Evolutionary conservation across 2,888 invertebrate species (phyloP).

Genomic region (Ochlodes sylvanus): DNA sequence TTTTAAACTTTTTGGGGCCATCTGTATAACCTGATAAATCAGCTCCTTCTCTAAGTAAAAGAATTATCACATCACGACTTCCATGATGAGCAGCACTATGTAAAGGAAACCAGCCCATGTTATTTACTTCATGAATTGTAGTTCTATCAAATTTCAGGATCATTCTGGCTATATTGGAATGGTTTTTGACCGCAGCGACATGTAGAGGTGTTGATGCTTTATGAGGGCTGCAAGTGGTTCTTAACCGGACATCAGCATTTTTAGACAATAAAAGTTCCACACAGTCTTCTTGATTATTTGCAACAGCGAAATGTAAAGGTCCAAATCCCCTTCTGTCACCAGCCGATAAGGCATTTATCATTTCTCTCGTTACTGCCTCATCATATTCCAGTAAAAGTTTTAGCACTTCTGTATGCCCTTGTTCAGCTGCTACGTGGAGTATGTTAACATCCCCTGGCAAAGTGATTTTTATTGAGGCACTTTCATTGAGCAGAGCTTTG

Average conservation of each 20-base stretch:
- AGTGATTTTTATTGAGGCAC: constrained; percentile 71
- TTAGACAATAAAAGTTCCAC: constrained; percentile 72
- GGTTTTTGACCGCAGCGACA: constrained; percentile 73
- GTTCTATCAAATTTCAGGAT: constrained; percentile 70
- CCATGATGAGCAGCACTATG: constrained; percentile 83
- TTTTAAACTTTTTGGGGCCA: constrained; percentile 67
- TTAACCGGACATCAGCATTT: constrained; percentile 72
- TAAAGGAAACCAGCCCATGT: constrained; percentile 68
- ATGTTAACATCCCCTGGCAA: constrained; percentile 80
- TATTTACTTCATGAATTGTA: constrained; percentile 73
- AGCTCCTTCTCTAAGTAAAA: constrained; percentile 74
- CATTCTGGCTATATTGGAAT: constrained; percentile 64
- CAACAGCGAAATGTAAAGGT: constrained; percentile 84
- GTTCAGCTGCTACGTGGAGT: constrained; percentile 85
- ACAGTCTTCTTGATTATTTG: constrained; percentile 76
- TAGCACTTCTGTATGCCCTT: constrained; percentile 82
- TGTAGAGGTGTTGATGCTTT: constrained; percentile 77
- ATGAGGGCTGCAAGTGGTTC: constrained; percentile 71
- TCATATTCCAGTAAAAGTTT: constrained; percentile 77
- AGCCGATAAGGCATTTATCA: constrained; percentile 66
- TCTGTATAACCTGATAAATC: constrained; percentile 73
- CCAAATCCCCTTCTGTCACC: constrained; percentile 75
- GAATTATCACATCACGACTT: constrained; percentile 82
- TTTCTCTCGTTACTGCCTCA: constrained; percentile 58
- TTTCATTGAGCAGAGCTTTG: constrained; percentile 71